Conservation (phyloP, 2,888 invertebrate species). For the Nineta flava region DNA sequence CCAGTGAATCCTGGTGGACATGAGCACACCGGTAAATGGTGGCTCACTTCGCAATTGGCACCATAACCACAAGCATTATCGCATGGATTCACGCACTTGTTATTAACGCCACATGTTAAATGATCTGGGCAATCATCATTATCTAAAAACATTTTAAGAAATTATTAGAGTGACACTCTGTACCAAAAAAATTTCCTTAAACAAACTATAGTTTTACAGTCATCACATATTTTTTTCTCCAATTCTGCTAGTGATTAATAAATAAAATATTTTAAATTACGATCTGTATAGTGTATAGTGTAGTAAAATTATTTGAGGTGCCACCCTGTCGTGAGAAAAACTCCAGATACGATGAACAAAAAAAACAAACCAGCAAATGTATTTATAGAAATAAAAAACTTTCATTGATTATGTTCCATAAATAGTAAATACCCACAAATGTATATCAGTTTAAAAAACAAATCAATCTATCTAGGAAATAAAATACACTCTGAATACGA, state of each 20-base stretch:
- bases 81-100: conserved; percentile 67
- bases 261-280: too few species aligned
- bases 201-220: background rate
- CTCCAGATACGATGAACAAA: background rate
- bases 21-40: conserved; percentile 62
- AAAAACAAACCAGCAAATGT: too few species aligned
- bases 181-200: background rate
- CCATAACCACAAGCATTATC: conserved; percentile 57
- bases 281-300: too few species aligned
- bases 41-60: conserved; percentile 60
- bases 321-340: background rate
- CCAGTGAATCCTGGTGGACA: conserved; percentile 67
- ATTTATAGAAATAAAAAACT: too few species aligned
- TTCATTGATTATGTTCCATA: too few species aligned
- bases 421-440: too few species aligned
- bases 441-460: too few species aligned
- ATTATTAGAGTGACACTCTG: background rate
- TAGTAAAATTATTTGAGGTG: too few species aligned
- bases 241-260: too few species aligned
- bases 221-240: background rate
- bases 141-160: conserved; percentile 28
- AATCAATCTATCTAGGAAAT: background rate
- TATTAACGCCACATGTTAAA: conserved; percentile 50
- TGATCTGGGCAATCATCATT: conserved; percentile 60
- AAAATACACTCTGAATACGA: background rate